A percentile compares a stretch with the other conserved stretches of the same genome.
Conservation (phyloP, 1,140 invertebrate genomes). For the Chrysoperla carnea region DNA sequence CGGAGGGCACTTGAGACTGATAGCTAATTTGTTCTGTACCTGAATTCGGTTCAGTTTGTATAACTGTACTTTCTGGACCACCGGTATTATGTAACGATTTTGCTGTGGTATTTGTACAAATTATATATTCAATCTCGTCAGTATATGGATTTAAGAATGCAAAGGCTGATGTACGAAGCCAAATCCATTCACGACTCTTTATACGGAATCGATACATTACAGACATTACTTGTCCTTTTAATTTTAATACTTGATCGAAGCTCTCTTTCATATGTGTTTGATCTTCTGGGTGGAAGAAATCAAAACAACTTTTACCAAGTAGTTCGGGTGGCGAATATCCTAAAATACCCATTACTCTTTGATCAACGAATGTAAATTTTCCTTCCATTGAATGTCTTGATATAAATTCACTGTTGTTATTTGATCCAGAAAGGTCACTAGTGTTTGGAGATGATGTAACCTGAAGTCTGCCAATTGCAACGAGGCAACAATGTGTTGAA, state of each 20-base stretch:
- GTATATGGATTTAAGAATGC: slow-evolving; percentile 91
- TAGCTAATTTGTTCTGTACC: slow-evolving; percentile 18
- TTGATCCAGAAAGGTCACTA: slow-evolving; percentile 68
- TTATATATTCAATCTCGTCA: slow-evolving; percentile 89
- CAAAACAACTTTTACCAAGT: slow-evolving; percentile 80
- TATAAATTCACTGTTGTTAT: slow-evolving; percentile 81
- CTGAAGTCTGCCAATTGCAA: slow-evolving; percentile 88
- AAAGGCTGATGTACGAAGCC: slow-evolving; percentile 82
- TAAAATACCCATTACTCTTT: slow-evolving; percentile 72
- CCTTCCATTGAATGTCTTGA: slow-evolving; percentile 88
- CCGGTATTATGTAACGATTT: slow-evolving; percentile 26
- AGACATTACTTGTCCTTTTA: slow-evolving; percentile 85
- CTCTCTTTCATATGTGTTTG: slow-evolving; percentile 85
- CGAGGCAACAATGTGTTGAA: slow-evolving; percentile 83
- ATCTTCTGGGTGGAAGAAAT: slow-evolving; percentile 88
- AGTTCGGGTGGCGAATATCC: slow-evolving; percentile 86
- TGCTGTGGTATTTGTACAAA: slow-evolving; percentile 82
- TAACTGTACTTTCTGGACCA: not conserved
- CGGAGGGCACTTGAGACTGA: slow-evolving; percentile 35
- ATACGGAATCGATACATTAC: slow-evolving; percentile 82
- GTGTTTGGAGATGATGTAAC: slow-evolving; percentile 92
- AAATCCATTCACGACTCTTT: slow-evolving; percentile 81
- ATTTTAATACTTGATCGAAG: slow-evolving; percentile 85
- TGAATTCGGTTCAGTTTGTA: not conserved
- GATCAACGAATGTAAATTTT: slow-evolving; percentile 92